A percentile compares a stretch with the other conserved stretches of the same genome.
Evolutionary conservation across 92 coral and sea anemone species (phyloP).

Genomic region (Porites cylindrica): DNA sequence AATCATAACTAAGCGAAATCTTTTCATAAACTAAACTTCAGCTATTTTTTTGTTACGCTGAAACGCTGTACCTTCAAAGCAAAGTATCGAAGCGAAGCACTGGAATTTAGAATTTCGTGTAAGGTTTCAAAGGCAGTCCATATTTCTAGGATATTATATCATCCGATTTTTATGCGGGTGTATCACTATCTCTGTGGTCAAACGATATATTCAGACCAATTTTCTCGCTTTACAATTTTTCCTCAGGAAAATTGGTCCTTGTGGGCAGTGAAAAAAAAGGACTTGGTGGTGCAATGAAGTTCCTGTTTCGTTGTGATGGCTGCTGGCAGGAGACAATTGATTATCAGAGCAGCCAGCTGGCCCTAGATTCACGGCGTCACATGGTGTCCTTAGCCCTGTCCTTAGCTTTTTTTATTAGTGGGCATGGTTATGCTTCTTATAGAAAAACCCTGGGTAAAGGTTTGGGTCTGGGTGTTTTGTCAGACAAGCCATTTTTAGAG

Average conservation of each 20-base stretch:
- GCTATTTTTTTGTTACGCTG: no score
- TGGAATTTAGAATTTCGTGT: no score
- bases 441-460: conserved; percentile 55
- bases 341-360: conserved; percentile 48
- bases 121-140: no score
- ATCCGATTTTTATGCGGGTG: no score
- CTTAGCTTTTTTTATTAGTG: conserved; percentile 59
- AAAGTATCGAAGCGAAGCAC: no score
- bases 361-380: conserved; percentile 19
- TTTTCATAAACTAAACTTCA: no score
- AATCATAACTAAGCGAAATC: no score
- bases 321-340: conserved; percentile 22
- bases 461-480: conserved; percentile 45
- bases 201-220: no score
- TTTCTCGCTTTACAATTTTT: no score
- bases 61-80: no score
- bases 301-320: conserved; percentile 22
- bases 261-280: conserved; percentile 21
- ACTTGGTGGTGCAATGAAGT: conserved; percentile 23
- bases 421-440: conserved; percentile 54
- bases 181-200: no score
- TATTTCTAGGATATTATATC: no score
- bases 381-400: conserved; percentile 57
- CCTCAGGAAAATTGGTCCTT: conserved; percentile 45
- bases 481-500: conserved; percentile 51